phyloP scores from a whole-genome alignment of 1,140 invertebrate species.

The Macrostomum lignano region DNA sequence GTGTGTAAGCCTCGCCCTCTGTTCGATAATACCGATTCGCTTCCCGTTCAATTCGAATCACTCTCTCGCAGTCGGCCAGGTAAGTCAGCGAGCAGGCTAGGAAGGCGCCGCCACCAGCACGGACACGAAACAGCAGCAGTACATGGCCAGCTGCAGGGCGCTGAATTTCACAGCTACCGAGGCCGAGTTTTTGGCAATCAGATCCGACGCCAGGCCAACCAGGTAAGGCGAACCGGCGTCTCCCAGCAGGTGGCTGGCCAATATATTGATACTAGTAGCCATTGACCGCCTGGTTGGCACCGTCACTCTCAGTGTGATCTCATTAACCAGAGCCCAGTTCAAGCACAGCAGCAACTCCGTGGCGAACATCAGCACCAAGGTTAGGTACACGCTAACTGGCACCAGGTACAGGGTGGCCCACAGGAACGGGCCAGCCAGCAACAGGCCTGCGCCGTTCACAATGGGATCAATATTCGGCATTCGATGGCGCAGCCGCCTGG shows the following conservation, averaged over 20 bases:
- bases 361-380: conserved; percentile 31
- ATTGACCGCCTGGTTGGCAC: conserved; percentile 24
- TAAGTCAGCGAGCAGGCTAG: conserved; percentile 53
- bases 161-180: conserved; percentile 33
- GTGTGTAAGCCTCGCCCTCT: too few relatives aligned
- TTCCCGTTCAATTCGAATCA: too few relatives aligned
- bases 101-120: conserved; percentile 60
- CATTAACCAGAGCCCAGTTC: conserved; percentile 88
- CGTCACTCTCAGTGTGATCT: conserved; percentile 70
- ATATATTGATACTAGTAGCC: conserved; percentile 23
- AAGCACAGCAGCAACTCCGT: conserved; percentile 44
- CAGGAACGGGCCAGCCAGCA: conserved; percentile 50
- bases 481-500: conserved; percentile 33
- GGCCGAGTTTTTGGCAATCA: conserved; percentile 9
- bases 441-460: conserved; percentile 58
- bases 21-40: too few relatives aligned
- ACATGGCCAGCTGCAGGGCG: conserved; percentile 60
- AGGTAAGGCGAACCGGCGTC: conserved; percentile 26
- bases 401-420: conserved; percentile 44
- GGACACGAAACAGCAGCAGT: conserved; percentile 58
- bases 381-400: too few relatives aligned
- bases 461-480: conserved; percentile 52
- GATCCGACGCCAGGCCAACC: conserved; percentile 23
- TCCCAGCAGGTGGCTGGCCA: conserved; percentile 23
- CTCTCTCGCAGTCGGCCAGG: conserved; percentile 42